Evolutionary conservation across 2,113 vertebrate genomes (phyloP), one percentile per base, ranked within the genome.

Genomic region (Pica pica): DNA sequence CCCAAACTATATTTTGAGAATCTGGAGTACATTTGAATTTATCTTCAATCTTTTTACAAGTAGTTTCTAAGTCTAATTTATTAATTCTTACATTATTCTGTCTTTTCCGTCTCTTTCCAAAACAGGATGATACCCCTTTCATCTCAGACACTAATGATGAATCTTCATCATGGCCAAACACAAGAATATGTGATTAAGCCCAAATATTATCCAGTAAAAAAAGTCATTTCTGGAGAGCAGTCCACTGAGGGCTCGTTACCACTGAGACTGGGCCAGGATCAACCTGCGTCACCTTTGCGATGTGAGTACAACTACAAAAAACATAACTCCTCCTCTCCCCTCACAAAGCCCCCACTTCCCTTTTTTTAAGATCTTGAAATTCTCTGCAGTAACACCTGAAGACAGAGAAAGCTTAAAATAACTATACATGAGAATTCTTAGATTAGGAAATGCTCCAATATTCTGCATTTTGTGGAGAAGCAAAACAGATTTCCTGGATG

Each of bases 151-250:
- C 79, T 98, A 90, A 96, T 98, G 69, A 97, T 99, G 93, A 98
- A 98, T 59, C 92, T 98, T 79, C 99, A 98, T 86, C 98, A 98
- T 33, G 98, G 98, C 61, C 99, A 98, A 97, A 98, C 96, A 81
- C 99, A 99, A 91, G 99, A 99, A 77, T 99, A 99, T 73, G 89
- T 98, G 84, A 95, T 99, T 49, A 99, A 99, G 92, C 99, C 99
- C 74, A 99, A 99, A 92, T 99, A 99, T 96, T 99, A 98, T 91
- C 93, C 98, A 83, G 96, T 98, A 81, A 98, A 98, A 97, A 99
- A 99, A 97, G 96, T 98, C 47, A 96, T 98, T n/a, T 94, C 98
- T 1, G 97, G 98, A 63, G 98, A 98, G 56, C 98, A 98, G 83
- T 97, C 98, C 27, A 97, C 98, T 0, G 99, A 99, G 87, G 98